Evolutionary conservation across 2,888 invertebrate genomes (phyloP).

Genomic region (Chelonus formosanus): DNA sequence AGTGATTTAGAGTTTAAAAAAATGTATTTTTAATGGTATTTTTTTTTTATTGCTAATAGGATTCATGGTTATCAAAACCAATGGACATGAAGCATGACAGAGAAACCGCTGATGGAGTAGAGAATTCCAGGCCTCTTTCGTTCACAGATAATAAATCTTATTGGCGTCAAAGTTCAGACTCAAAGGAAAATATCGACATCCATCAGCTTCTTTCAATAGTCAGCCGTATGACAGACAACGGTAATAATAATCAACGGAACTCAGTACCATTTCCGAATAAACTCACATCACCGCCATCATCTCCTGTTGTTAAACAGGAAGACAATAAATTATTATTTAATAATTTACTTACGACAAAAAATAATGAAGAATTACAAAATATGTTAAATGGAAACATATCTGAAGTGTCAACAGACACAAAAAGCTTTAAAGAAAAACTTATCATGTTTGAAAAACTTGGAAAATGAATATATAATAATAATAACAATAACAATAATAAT

Average conservation of each 20-base stretch:
- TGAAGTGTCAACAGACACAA: slow-evolving; percentile 62
- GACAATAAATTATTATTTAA: slow-evolving; percentile 59
- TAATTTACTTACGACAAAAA: slow-evolving; percentile 56
- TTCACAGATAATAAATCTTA: slow-evolving; percentile 48
- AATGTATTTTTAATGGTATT: too few relatives aligned
- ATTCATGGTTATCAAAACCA: slow-evolving; percentile 49
- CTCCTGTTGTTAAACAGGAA: slow-evolving; percentile 55
- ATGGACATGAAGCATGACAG: slow-evolving; percentile 46
- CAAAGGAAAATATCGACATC: slow-evolving; percentile 59
- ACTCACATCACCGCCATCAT: slow-evolving; percentile 54
- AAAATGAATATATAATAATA: slow-evolving; percentile 48
- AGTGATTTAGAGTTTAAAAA: too few relatives aligned
- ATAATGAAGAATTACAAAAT: slow-evolving; percentile 62
- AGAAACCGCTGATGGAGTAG: slow-evolving; percentile 48
- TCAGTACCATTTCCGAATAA: slow-evolving; percentile 57
- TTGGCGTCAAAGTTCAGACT: slow-evolving; percentile 57
- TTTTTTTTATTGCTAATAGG: slow-evolving; percentile 43
- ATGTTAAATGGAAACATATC: slow-evolving; percentile 64
- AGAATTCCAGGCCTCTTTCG: slow-evolving; percentile 49
- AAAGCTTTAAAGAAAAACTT: slow-evolving; percentile 62
- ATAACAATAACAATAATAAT: too few relatives aligned
- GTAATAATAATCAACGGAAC: slow-evolving; percentile 50
- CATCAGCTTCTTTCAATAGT: slow-evolving; percentile 59
- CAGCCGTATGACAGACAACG: slow-evolving; percentile 59
- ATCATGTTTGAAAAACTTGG: slow-evolving; percentile 64